These are phyloP conservation scores for Drosophila mimica DNA, from an alignment of 2,888 invertebrate genomes.

Conservation along the genomic window DNA sequence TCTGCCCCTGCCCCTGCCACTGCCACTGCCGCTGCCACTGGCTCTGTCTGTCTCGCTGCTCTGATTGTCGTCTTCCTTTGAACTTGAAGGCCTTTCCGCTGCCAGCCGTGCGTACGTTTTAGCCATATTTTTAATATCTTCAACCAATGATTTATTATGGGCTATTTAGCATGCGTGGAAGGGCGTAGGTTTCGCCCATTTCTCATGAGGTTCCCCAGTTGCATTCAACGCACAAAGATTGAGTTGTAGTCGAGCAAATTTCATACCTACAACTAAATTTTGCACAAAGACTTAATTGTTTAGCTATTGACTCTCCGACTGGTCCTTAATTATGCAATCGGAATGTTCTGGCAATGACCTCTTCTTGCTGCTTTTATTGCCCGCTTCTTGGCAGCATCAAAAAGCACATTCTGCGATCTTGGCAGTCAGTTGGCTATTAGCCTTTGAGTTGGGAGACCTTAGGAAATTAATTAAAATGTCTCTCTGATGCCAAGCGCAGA, in stretches of 20 bases:
- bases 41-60: conserved; percentile 31
- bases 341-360: conserved; percentile 2
- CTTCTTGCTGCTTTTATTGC: background rate
- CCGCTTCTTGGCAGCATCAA: conserved; percentile 17
- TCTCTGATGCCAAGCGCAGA: conserved; percentile 63
- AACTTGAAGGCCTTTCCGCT: conserved; percentile 55
- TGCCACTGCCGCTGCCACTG: conserved; percentile 3
- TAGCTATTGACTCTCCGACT: background rate
- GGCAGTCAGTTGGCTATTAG: conserved; percentile 51
- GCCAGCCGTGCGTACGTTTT: conserved; percentile 34
- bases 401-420: conserved; percentile 52
- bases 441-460: conserved; percentile 30
- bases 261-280: background rate
- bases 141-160: conserved; percentile 65
- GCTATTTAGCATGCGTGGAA: conserved; percentile 47
- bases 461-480: conserved; percentile 67
- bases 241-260: conserved; percentile 21
- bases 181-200: conserved; percentile 23
- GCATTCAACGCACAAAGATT: conserved; percentile 20
- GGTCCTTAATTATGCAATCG: background rate
- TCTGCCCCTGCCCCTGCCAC: background rate
- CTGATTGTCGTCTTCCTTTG: conserved; percentile 68
- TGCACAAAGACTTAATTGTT: background rate
- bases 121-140: conserved; percentile 43
- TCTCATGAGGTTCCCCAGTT: conserved; percentile 16